These are phyloP conservation scores for Colistium nudipinnis DNA, from an alignment of 2,113 vertebrate species.

Conservation along the genomic window DNA sequence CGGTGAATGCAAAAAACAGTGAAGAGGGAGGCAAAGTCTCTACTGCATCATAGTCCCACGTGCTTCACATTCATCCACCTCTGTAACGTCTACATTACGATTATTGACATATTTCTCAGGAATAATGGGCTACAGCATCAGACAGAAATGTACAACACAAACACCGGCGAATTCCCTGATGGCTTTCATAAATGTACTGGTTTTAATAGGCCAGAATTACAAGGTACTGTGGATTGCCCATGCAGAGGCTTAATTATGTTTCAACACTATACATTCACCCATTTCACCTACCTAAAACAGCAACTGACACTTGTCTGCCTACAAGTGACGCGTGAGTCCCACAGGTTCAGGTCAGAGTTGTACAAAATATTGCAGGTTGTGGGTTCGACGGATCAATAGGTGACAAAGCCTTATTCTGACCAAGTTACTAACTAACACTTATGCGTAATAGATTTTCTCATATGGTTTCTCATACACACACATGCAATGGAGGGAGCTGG, in stretches of 20 bases:
- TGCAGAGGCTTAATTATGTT: neutral
- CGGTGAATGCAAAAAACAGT: neutral
- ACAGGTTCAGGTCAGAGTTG: no score
- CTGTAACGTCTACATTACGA: no score
- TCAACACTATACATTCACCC: neutral
- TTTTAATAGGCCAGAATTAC: neutral
- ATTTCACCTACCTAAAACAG: neutral
- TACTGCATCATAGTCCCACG: no score
- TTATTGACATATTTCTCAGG: neutral
- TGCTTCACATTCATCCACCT: no score
- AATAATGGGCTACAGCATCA: neutral
- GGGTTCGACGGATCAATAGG: no score
- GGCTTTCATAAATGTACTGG: neutral
- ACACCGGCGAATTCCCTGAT: neutral
- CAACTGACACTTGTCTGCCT: neutral
- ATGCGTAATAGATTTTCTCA: no score
- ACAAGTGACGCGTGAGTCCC: neutral
- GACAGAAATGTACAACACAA: neutral
- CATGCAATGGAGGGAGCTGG: no score
- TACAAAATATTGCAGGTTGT: no score
- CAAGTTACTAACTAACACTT: no score
- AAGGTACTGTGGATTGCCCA: neutral
- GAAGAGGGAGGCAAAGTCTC: no score
- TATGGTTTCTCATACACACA: no score
- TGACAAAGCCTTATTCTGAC: no score